Evolutionary conservation across 2,888 invertebrate genomes (phyloP).

Genomic region (Hypomecis punctinalis): DNA sequence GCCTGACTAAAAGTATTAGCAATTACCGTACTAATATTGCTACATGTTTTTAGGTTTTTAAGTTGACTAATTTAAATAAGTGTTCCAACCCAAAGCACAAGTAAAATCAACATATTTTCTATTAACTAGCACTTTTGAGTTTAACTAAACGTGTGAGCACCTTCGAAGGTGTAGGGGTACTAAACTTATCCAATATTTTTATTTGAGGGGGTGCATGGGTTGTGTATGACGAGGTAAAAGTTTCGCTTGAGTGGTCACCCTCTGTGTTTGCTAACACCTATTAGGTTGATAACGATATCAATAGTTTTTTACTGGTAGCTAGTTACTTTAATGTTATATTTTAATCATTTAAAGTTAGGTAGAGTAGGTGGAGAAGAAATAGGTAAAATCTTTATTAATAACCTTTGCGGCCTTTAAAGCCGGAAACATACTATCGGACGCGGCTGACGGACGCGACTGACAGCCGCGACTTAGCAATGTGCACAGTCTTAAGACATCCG

Average conservation of each 20-base stretch:
- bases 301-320: conserved; percentile 36
- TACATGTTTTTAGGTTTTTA: background rate
- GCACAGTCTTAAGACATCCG: no score
- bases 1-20: background rate
- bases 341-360: no score
- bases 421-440: no score
- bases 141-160: conserved; percentile 46
- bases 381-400: no score
- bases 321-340: no score
- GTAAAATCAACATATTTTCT: background rate
- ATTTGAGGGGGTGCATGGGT: conserved; percentile 54
- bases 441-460: no score
- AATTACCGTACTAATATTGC: background rate
- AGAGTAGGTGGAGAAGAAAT: no score
- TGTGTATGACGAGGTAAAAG: conserved; percentile 43
- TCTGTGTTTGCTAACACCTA: conserved; percentile 40
- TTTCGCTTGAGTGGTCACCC: conserved; percentile 67
- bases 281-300: conserved; percentile 50
- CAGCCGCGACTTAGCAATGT: no score
- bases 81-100: background rate
- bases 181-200: conserved; percentile 35
- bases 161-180: conserved; percentile 42
- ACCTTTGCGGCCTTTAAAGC: no score
- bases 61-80: background rate
- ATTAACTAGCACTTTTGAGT: conserved; percentile 4